Percentiles rank a stretch among this genome's conserved stretches.
phyloP scores from a whole-genome alignment of 2,888 invertebrate genomes.

The Alloplasta piceator region DNA sequence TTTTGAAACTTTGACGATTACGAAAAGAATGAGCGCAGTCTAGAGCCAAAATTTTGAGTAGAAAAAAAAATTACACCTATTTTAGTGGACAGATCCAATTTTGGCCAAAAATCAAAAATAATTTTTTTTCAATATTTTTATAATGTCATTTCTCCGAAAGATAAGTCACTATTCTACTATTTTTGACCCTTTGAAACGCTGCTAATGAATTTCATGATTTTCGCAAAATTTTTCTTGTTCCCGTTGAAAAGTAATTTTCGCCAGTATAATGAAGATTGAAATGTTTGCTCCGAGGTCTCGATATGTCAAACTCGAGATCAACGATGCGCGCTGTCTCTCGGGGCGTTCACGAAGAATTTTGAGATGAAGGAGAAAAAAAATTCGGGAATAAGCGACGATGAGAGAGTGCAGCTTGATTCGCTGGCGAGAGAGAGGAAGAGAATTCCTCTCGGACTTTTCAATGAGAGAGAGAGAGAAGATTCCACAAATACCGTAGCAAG shows the following conservation, averaged over 20 bases:
- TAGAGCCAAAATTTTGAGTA: too few relatives aligned
- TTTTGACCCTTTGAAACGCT: too few relatives aligned
- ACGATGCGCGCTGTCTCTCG: slow-evolving; percentile 64
- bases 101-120: too few relatives aligned
- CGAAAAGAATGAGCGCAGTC: too few relatives aligned
- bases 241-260: too few relatives aligned
- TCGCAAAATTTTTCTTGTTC: neutral
- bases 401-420: slow-evolving; percentile 68
- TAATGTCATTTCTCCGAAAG: too few relatives aligned
- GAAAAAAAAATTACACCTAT: too few relatives aligned
- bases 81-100: too few relatives aligned
- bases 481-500: slow-evolving; percentile 77
- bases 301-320: slow-evolving; percentile 39
- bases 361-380: slow-evolving; percentile 60
- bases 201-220: neutral
- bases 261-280: slow-evolving; percentile 75
- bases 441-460: slow-evolving; percentile 49
- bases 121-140: too few relatives aligned
- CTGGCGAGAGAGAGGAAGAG: slow-evolving; percentile 65
- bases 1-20: too few relatives aligned
- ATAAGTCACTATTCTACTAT: too few relatives aligned
- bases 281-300: slow-evolving; percentile 64
- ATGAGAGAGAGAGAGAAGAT: slow-evolving; percentile 65
- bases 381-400: slow-evolving; percentile 62
- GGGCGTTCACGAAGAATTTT: slow-evolving; percentile 65